Evolutionary conservation across 2,888 invertebrate species (phyloP).

Genomic region (Drosophila algonquin): DNA sequence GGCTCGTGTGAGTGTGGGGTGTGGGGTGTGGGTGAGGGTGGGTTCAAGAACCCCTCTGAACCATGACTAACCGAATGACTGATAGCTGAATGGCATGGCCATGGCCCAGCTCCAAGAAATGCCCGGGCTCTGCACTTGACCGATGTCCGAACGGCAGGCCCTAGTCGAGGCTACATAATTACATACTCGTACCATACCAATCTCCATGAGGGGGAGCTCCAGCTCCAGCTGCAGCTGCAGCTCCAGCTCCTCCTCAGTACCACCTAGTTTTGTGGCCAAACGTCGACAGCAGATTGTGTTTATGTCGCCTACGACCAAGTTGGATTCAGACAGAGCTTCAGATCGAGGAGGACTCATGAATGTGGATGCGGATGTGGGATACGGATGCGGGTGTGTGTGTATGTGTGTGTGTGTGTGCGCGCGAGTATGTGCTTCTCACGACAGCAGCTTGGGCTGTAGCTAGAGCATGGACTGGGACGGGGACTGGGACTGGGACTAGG

Average conservation of each 20-base stretch:
- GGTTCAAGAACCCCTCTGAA: conserved; percentile 72
- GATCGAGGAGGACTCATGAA: conserved; percentile 16
- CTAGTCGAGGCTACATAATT: conserved; percentile 65
- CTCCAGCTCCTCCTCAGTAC: conserved; percentile 14
- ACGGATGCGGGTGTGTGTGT: conserved; percentile 11
- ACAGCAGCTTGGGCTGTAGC: conserved; percentile 35
- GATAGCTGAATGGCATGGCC: conserved; percentile 64
- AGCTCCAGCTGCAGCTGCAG: conserved; percentile 25
- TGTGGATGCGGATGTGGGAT: conserved; percentile 39
- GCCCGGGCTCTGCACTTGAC: conserved; percentile 72
- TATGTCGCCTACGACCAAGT: conserved; percentile 70
- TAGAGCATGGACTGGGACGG: conserved; percentile 19
- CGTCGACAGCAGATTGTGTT: conserved; percentile 56
- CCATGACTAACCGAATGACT: conserved; percentile 77
- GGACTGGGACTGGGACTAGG: conserved; percentile 4
- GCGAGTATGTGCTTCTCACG: conserved; percentile 67
- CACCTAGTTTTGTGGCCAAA: conserved; percentile 37
- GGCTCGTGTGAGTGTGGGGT: conserved; percentile 37
- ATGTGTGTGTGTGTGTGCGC: conserved; percentile 46
- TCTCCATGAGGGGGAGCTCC: not conserved
- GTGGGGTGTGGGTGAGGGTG: conserved; percentile 19
- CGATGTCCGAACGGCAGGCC: conserved; percentile 47
- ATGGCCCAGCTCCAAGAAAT: conserved; percentile 44
- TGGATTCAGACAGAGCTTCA: conserved; percentile 4
- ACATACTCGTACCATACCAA: conserved; percentile 40